Conservation (phyloP, 2,113 vertebrate species). For the Protobothrops mucrosquamatus region DNA sequence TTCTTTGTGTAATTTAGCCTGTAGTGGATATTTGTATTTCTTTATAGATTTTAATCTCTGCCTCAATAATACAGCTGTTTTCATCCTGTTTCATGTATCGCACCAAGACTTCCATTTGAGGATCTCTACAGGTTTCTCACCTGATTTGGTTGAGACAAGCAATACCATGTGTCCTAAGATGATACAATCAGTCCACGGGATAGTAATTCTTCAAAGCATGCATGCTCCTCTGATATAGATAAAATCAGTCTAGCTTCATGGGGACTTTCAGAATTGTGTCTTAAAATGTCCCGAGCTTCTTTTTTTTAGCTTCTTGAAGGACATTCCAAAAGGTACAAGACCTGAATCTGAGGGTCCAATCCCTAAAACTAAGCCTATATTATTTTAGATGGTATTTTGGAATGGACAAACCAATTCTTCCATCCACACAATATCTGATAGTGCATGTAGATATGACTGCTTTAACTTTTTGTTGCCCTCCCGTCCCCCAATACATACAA, state of each 20-base stretch:
- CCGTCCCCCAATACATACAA: background rate
- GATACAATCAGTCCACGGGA: background rate
- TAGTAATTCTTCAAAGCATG: background rate
- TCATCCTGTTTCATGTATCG: background rate
- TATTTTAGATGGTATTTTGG: background rate
- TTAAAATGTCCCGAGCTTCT: too few relatives aligned
- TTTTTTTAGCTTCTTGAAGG: background rate
- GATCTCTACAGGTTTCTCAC: background rate
- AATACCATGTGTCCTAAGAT: background rate
- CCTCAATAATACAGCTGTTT: too few relatives aligned
- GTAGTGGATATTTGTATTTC: too few relatives aligned
- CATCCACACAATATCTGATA: background rate
- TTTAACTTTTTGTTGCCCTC: background rate
- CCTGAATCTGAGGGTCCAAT: background rate
- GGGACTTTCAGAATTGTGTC: background rate
- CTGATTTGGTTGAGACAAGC: background rate
- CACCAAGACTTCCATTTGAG: background rate
- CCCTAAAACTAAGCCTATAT: background rate
- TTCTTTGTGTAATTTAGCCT: background rate
- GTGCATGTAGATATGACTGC: background rate
- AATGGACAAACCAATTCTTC: background rate
- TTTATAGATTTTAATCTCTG: background rate
- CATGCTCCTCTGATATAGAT: background rate
- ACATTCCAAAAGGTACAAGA: background rate
- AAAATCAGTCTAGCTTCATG: background rate